Evolutionary conservation across 35 echinoderm and acorn worm genomes (phyloP), one percentile per base, ranked within the genome.

Genomic region (Anneissia japonica): DNA sequence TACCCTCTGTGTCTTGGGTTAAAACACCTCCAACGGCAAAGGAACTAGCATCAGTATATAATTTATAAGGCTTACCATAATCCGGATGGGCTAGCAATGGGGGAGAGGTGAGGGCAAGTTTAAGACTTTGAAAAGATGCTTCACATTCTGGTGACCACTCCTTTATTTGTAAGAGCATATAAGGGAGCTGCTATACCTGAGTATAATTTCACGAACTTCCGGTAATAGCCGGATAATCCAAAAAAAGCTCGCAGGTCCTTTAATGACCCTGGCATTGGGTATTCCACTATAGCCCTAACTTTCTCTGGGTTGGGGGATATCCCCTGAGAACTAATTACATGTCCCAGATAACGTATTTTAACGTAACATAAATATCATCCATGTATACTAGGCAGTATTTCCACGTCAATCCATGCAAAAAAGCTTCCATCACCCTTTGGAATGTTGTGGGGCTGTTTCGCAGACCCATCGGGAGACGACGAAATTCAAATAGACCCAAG

Each of bases 41-140:
- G 13, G 46, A 75, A 37, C 83, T 87, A n/a, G 92, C 88, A 91
- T 94, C 92, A 10, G 92, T 94, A 35, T 83, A 84, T 14, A 94
- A 80, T 5, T 80, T 45, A 86, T 86, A 91, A 14, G 83, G 88
- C 0, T 37, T 29, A 34, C 51, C 32, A 83, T 79, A 91, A 76
- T 93, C 80, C 0, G 91, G 91, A 80, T 84, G 86, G n/a, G 83
- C 92, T n/a, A 85, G 72, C 32, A 85, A 29, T 36, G 83, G 83
- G 13, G 83, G 83, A 32, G 46, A 74, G 21, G 72, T 36, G 17
- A 85, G 37, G 45, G 37, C 28, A 34, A 35, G 72, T 74, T 85
- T 85, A 34, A 85, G 64, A 29, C 13, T 17, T 5, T 30, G 46
- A 76, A 85, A 76, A 21, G 84, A 51, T 38, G 29, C 51, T 29